phyloP scores from a whole-genome alignment of 1,140 invertebrate species.

The Lordiphosa collinella region DNA sequence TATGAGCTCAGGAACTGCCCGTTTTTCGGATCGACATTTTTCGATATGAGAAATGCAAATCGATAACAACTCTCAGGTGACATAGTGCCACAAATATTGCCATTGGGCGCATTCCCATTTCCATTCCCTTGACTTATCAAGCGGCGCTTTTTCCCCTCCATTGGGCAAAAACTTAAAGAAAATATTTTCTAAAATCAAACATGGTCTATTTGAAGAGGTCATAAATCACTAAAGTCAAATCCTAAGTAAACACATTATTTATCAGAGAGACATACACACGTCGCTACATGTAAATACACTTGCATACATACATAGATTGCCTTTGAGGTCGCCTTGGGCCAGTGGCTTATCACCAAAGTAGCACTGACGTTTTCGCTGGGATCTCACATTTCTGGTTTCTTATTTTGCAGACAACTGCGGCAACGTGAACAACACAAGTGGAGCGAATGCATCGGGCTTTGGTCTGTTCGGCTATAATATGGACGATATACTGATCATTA shows the following conservation, averaged over 20 bases:
- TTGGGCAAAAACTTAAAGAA: conserved; percentile 7
- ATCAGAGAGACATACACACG: conserved; percentile 45
- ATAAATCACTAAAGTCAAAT: conserved; percentile 70
- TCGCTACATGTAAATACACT: not conserved
- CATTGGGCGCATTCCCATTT: no score
- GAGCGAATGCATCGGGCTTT: conserved; percentile 50
- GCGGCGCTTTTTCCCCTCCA: not conserved
- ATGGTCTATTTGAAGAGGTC: conserved; percentile 52
- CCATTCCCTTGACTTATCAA: no score
- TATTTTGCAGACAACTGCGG: conserved; percentile 79
- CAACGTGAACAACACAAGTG: conserved; percentile 70
- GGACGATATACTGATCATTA: conserved; percentile 90
- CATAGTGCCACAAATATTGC: no score
- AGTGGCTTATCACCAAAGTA: conserved; percentile 61
- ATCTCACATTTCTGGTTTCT: conserved; percentile 41
- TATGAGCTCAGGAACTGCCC: no score
- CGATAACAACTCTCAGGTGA: no score
- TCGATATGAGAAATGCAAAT: no score
- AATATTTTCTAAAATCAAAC: conserved; percentile 22
- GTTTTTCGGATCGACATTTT: no score
- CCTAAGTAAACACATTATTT: conserved; percentile 78
- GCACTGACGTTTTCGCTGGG: conserved; percentile 18
- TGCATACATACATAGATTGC: conserved; percentile 9
- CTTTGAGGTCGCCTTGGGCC: conserved; percentile 52
- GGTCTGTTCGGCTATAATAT: conserved; percentile 81